Evolutionary conservation across 2,797 vertebrate species (phyloP), one percentile per base, ranked within the genome.

Genomic region (Echeneis naucrates): DNA sequence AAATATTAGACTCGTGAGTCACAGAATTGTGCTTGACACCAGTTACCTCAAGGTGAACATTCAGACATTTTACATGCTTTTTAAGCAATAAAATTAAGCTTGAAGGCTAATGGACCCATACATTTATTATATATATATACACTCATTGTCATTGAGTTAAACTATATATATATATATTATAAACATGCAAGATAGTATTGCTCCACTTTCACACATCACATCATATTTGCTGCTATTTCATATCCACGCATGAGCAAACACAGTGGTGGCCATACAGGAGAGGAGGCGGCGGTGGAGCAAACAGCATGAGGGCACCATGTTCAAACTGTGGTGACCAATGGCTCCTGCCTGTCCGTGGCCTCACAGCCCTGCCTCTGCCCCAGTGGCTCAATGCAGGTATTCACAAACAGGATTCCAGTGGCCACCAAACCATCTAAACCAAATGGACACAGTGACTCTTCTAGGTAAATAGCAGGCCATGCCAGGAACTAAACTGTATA

Each of bases 301-400:
- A 91, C 89, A 92, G 83, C 75, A 57, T 70, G 88, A 88, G 88
- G 88, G 87, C 87, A 89, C 84, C 85, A 30, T 88, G 86, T 93
- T 92, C 87, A 92, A 92, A 88, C 88, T 91, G 89, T 89, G 91
- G 90, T 88, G 88, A 92, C 91, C 84, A 82, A 86, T 87, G 91
- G 90, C 89, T 92, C 89, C 91, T 91, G 90, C 81, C 89, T 92
- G 92, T 91, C 90, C 88, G 47, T 85, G 85, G 87, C 82, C 87
- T 91, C 87, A 66, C 75, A 81, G 82, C 76, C 58, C 55, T 66
- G 74, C 83, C 79, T 87, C 83, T 68, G 82, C 75, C 69, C 86
- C 58, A 16, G 70, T 48, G 54, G 72, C 87, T 95, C 91, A 95
- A 95, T 94, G 93, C 88, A 90, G 77, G 91, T 92, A 94, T 94